phyloP scores from a whole-genome alignment of 2,888 invertebrate genomes.

The Dryadula phaetusa region DNA sequence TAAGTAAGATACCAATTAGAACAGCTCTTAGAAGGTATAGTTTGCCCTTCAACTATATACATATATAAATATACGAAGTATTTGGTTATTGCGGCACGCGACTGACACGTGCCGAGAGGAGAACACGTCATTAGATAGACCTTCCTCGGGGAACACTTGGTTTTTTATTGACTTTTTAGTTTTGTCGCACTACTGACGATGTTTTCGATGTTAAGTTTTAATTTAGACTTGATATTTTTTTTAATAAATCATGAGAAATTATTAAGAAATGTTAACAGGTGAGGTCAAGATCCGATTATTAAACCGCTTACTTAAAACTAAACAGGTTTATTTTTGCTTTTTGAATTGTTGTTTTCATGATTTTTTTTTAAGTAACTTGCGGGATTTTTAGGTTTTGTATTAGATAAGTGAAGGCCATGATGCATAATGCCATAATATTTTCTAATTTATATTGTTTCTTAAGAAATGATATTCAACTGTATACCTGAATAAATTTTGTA shows the following conservation, averaged over 20 bases:
- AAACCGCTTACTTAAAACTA: too few species aligned
- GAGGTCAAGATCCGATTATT: too few species aligned
- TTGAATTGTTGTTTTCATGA: too few species aligned
- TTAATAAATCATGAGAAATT: background rate
- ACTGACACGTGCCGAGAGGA: constrained; percentile 68
- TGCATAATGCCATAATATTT: too few species aligned
- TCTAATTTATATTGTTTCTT: too few species aligned
- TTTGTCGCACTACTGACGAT: constrained; percentile 38
- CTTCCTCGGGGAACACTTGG: constrained; percentile 64
- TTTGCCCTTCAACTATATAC: constrained; percentile 23
- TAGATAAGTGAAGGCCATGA: too few species aligned
- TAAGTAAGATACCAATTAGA: constrained; percentile 37
- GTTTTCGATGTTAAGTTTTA: background rate
- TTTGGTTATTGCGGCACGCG: constrained; percentile 72
- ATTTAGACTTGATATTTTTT: background rate
- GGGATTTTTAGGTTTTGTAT: too few species aligned
- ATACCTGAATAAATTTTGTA: constrained; percentile 9
- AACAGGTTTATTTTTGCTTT: too few species aligned
- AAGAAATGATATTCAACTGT: too few species aligned
- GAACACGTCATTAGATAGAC: constrained; percentile 79
- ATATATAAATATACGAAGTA: constrained; percentile 52
- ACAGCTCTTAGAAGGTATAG: constrained; percentile 35
- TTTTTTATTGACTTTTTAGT: constrained; percentile 53
- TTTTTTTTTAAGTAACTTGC: too few species aligned
- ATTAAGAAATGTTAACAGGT: too few species aligned